These are phyloP conservation scores for Aelia acuminata DNA, from an alignment of 2,888 invertebrate species.

Conservation along the genomic window DNA sequence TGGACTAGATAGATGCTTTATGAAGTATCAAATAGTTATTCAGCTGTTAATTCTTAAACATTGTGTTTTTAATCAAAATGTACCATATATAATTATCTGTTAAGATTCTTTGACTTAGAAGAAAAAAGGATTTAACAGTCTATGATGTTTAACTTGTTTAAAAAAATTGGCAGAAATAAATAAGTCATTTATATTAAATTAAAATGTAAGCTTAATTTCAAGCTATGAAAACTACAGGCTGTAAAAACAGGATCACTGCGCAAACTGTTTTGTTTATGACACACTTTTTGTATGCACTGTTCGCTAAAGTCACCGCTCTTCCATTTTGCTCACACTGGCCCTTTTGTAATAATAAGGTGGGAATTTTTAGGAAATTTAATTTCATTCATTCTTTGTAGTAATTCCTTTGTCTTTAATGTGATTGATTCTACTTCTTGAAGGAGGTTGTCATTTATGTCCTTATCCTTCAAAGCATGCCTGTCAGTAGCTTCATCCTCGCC, in stretches of 20 bases:
- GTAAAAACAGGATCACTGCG: background rate
- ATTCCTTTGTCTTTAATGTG: conserved; percentile 3
- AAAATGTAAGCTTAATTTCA: background rate
- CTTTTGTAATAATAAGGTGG: background rate
- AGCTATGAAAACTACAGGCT: background rate
- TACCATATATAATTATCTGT: no score
- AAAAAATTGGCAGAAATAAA: background rate
- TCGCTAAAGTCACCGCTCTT: background rate
- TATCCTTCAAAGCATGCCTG: background rate
- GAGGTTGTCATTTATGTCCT: background rate
- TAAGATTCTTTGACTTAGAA: no score
- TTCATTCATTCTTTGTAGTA: conserved; percentile 35
- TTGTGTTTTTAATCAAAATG: no score
- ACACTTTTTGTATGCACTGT: background rate
- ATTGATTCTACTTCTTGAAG: conserved; percentile 1
- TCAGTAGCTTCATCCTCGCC: background rate
- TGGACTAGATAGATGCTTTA: no score
- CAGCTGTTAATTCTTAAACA: no score
- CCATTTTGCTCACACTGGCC: background rate
- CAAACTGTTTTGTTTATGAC: background rate
- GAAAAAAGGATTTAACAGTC: no score
- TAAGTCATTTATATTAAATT: background rate
- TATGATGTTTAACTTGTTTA: background rate
- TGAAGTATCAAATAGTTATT: no score
- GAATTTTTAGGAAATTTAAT: conserved; percentile 22